Percentiles rank a stretch among this genome's conserved stretches.
These are phyloP conservation scores for Synchiropus splendidus DNA, from an alignment of 2,113 vertebrate genomes.

Conservation along the genomic window DNA sequence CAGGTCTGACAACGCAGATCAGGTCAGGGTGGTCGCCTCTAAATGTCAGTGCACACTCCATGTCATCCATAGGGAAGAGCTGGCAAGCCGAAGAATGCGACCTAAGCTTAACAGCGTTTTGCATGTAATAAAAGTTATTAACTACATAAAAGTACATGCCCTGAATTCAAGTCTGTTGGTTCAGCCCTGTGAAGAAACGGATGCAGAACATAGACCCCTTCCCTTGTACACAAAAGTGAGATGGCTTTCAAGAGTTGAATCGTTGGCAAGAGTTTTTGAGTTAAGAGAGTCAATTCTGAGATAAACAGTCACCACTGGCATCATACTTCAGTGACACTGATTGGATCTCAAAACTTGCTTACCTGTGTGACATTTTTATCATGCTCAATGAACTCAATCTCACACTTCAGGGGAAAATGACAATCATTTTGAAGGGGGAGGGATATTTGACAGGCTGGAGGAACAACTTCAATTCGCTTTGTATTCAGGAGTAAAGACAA, in stretches of 20 bases:
- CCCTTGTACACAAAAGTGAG: background rate
- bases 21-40: background rate
- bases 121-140: background rate
- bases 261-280: background rate
- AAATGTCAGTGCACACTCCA: background rate
- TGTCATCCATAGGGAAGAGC: background rate
- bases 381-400: no score
- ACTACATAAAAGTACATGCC: background rate
- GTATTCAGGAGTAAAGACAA: no score
- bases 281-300: background rate
- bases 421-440: no score
- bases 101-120: background rate
- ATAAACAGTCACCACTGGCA: background rate
- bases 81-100: background rate
- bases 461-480: no score
- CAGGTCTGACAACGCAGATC: background rate
- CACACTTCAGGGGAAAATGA: no score
- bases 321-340: background rate
- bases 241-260: background rate
- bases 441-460: no score
- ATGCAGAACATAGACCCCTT: background rate
- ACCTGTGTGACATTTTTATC: conserved; percentile 1
- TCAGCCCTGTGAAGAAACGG: background rate
- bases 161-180: background rate
- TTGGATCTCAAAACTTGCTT: background rate